Base-by-base conservation (phyloP, 2,888 invertebrate species). In the Polydesmus complanatus region DNA sequence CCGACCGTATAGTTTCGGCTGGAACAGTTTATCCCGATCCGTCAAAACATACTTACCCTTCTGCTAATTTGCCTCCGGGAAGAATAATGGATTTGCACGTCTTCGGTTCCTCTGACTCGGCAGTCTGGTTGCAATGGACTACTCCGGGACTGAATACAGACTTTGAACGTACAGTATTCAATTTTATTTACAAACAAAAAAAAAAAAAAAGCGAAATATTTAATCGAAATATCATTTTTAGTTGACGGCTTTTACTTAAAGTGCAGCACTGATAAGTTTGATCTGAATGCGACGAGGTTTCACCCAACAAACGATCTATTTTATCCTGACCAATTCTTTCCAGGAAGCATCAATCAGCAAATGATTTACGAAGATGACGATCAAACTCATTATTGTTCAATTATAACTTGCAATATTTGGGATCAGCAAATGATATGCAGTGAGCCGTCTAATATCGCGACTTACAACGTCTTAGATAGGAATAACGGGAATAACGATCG, bases 51-150 rank as follows among this genome's bases (percentile, higher is more conserved):
- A n/a, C n/a, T n/a, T n/a, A n/a, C n/a, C n/a, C n/a, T n/a, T n/a
- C n/a, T n/a, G n/a, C n/a, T n/a, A n/a, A n/a, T n/a, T n/a, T 56
- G 5, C 62, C 62, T n/a, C 62, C 62, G 3, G 25, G 37, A 48
- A 25, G 21, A 37, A 52, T 62, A n/a, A 26, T 22, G 2, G 54
- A 62, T 47, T 48, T 62, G 1, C 49, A 21, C 5, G 25, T 62
- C 22, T n/a, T 27, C 26, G 26, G 48, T 21, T 18, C 55, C 0
- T 47, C 8, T 19, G 18, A n/a, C 18, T 18, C 8, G 21, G 8
- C 2, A 1, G 27, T 62, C 14, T 37, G 14, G 8, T 1, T 62
- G 21, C 18, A 2, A 3, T 56, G 56, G 48, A 56, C 56, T 48
- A 49, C 56, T 25, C 56, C 56, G 23, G 56, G 56, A 5, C 22